phyloP scores from a whole-genome alignment of 2,888 invertebrate genomes.

The Drosophila robusta region DNA sequence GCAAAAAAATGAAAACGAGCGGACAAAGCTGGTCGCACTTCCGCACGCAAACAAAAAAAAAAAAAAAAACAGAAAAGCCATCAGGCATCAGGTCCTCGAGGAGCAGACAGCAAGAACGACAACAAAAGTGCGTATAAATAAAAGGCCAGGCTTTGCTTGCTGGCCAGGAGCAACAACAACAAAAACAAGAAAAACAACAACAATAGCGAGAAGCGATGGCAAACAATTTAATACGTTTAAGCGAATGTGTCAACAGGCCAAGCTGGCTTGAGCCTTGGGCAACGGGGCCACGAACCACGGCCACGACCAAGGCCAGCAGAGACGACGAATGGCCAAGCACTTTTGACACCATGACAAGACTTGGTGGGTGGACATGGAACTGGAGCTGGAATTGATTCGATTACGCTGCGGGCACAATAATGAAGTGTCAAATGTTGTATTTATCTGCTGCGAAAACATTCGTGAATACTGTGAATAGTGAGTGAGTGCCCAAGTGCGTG shows the following conservation, averaged over 20 bases:
- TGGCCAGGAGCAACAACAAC: constrained; percentile 30
- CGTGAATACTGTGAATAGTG: constrained; percentile 41
- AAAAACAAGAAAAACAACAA: constrained; percentile 39
- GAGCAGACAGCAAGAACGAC: constrained; percentile 19
- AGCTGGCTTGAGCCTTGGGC: constrained; percentile 66
- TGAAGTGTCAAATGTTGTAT: constrained; percentile 83
- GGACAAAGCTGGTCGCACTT: constrained; percentile 52
- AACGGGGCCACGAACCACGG: constrained; percentile 46
- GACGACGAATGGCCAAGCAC: constrained; percentile 67
- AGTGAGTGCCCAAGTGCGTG: constrained; percentile 25
- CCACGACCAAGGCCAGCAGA: constrained; percentile 27
- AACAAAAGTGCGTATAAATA: constrained; percentile 60
- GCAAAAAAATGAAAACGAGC: constrained; percentile 38
- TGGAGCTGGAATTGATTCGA: constrained; percentile 79
- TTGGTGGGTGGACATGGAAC: constrained; percentile 20
- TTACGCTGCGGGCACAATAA: constrained; percentile 80
- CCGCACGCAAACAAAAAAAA: constrained; percentile 64
- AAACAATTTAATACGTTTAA: constrained; percentile 81
- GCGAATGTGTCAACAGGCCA: constrained; percentile 82
- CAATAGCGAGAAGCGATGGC: constrained; percentile 65
- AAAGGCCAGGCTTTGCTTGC: constrained; percentile 38
- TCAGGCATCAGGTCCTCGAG: constrained; percentile 40
- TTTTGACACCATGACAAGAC: constrained; percentile 68
- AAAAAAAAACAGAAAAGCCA: constrained; percentile 22
- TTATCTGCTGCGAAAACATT: constrained; percentile 78